Base-by-base conservation (phyloP, 2,888 invertebrate genomes). In the Drosophila fulvimacula region DNA sequence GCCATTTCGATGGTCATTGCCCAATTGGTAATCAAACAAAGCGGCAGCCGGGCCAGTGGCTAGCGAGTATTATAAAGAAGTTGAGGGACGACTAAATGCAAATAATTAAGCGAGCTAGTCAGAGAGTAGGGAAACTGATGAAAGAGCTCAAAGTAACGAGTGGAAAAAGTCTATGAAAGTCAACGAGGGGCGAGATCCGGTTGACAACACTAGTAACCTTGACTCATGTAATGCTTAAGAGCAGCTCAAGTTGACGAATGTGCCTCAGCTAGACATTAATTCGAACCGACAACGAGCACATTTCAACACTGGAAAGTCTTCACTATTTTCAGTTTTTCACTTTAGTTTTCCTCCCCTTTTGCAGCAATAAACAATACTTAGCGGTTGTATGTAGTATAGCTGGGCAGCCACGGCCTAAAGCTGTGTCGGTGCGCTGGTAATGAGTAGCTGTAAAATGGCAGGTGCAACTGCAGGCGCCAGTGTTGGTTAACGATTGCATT, bases 401-500 rank as follows among this genome's bases (percentile, higher is more conserved):
- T 17, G 63, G 39, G 38, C 32, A 48, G 11, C 13, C 30, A 39
- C 24, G 10, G 24, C n/a, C 24, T 30, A 48, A 11, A 17, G 13
- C 42, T 42, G 32, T 36, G 41, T 38, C 38, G 15, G 41, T 32
- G 36, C 19, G 30, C 42, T 9, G 53, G 61, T 70, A 69, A 44
- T 41, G 49, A 56, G 69, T 49, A 49, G 69, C 53, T 42, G 42
- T 48, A 64, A 67, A 64, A 64, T 34, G 49, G 75, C 72, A 58
- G 52, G 21, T 67, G 68, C 56, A 67, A 42, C 21, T 17, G 21
- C 34, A 19, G 67, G 68, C 46, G 44, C 49, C 62, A 75, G 73
- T 75, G 77, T 73, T 77, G 78, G 39, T 41, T 52, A 75, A 67
- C 59, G 66, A 46, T 48, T 55, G 72, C 72, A 76, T 65, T 65